Base-by-base conservation (phyloP, 2,888 invertebrate species). In the Choreutis nemorana region DNA sequence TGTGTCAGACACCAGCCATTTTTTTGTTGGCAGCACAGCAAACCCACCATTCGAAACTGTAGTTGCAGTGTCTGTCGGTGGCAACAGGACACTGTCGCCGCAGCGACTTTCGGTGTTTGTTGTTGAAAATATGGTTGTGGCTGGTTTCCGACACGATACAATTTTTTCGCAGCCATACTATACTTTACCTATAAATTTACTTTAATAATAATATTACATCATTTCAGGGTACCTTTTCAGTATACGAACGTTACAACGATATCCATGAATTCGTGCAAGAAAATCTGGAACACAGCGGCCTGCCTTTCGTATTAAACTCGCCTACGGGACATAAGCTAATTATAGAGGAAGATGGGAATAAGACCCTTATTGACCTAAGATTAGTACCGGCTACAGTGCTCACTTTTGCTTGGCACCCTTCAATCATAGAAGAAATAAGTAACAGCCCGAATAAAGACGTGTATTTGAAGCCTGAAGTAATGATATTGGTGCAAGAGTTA, bases 141-240 rank as follows among this genome's bases (percentile, higher is more conserved):
- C n/a, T n/a, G n/a, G n/a, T n/a, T n/a, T n/a, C n/a, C n/a, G n/a
- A n/a, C n/a, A n/a, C n/a, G n/a, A n/a, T n/a, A n/a, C n/a, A n/a
- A n/a, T n/a, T n/a, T n/a, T n/a, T n/a, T n/a, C n/a, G n/a, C n/a
- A n/a, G n/a, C n/a, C n/a, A n/a, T n/a, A n/a, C n/a, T n/a, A n/a
- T n/a, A n/a, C n/a, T n/a, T n/a, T n/a, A n/a, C n/a, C n/a, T n/a
- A n/a, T n/a, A n/a, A n/a, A n/a, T n/a, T n/a, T n/a, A n/a, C n/a
- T n/a, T n/a, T n/a, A n/a, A n/a, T n/a, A n/a, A n/a, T n/a, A n/a
- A n/a, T n/a, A n/a, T n/a, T n/a, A n/a, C n/a, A n/a, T 28, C 14
- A 37, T 71, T 82, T 8, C 79, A 95, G 87, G 95, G 94, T 5
- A 95, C 94, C 2, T 96, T 96, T 63, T 87, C 87, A 27, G 89